Evolutionary conservation across 2,888 invertebrate species (phyloP), one percentile per base, ranked within the genome.

Genomic region (Buathra laborator): DNA sequence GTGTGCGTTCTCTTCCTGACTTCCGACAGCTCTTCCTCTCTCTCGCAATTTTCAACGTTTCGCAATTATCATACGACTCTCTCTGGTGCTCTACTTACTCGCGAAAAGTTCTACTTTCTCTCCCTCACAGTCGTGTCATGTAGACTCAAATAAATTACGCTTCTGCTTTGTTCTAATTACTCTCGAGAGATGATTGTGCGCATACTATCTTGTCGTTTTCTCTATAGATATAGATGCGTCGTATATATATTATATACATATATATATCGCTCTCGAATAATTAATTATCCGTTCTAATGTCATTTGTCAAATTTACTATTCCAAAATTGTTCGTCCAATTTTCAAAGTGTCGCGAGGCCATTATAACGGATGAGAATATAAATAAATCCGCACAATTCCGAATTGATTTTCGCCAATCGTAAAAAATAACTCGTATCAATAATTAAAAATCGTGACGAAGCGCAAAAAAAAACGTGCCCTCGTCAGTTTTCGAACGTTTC

Each of bases 151-250:
- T 82, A 82, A 82, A 85, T 85, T 82, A 79, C 70, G 19, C 64
- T 59, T 37, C 66, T 75, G 75, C 85, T 82, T 79, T 79, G 82
- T 85, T 85, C 82, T 79, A 82, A 82, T 85, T 85, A 82, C 85
- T 82, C 72, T 84, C 70, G 48, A 29, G 59, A 79, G 75, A 79
- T 82, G 74, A 85, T 85, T 82, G 78, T 51, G 68, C 70, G 16
- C 70, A 6, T 12, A 67, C 72, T 46, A 32, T 37, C 46, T 29
- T 56, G 48, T 10, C 44, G 1, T 48, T 46, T n/a, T 16, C 24
- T 76, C 29, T 29, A 29, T 12, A 56, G 53, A 16, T 71, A 56
- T 37, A 37, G 37, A 37, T 37, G 3, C 24, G 1, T 24, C 24
- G 37, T 75, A 48, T 29, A 29, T 16, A 56, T 71, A 16, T 71